phyloP scores from a whole-genome alignment of 2,797 vertebrate genomes.

The Rhinichthys osculus region DNA sequence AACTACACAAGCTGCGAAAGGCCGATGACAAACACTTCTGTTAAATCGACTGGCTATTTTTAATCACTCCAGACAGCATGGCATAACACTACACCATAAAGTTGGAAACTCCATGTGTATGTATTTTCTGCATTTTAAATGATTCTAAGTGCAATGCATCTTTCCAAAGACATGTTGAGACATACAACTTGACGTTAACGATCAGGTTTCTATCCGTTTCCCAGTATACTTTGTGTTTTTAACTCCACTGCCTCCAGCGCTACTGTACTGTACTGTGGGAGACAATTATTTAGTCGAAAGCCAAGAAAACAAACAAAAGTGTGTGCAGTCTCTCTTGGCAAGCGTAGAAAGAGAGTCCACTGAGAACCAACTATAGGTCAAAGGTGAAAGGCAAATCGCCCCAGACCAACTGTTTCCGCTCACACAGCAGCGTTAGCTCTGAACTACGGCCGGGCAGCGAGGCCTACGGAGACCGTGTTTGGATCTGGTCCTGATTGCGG shows the following conservation, averaged over 20 bases:
- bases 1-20: conserved; percentile 43
- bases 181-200: not conserved
- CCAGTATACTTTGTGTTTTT: not conserved
- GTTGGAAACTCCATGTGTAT: not conserved
- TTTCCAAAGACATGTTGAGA: not conserved
- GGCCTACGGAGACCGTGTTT: conserved; percentile 24
- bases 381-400: conserved; percentile 45
- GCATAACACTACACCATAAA: not conserved
- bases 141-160: not conserved
- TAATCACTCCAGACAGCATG: conserved; percentile 27
- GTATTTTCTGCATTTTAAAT: not conserved
- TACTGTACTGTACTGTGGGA: conserved; percentile 15
- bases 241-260: not conserved
- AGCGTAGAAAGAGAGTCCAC: conserved; percentile 18
- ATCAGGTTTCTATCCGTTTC: not conserved
- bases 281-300: conserved; percentile 28
- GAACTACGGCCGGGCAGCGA: not conserved
- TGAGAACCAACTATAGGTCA: conserved; percentile 50
- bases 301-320: conserved; percentile 48
- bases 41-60: conserved; percentile 10
- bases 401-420: conserved; percentile 31
- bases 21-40: conserved; percentile 40
- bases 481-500: conserved; percentile 22
- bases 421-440: not conserved
- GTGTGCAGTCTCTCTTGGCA: conserved; percentile 33